These are phyloP conservation scores for Ctenopoma multispine DNA, from an alignment of 2,797 vertebrate species.

Conservation along the genomic window DNA sequence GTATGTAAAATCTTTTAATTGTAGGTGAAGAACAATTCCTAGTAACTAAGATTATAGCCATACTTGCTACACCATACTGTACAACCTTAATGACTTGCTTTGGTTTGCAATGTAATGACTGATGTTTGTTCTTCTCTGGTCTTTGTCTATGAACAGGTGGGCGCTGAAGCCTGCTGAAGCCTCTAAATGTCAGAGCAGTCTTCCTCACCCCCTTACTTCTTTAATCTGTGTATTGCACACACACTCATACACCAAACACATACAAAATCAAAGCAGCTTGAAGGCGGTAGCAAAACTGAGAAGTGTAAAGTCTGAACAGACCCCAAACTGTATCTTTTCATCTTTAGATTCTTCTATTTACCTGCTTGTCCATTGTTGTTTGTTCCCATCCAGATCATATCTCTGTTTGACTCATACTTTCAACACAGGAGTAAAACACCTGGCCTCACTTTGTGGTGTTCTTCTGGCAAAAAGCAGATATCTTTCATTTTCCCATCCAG, in stretches of 20 bases:
- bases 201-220: constrained; percentile 68
- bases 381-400: constrained; percentile 66
- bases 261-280: constrained; percentile 71
- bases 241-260: constrained; percentile 40
- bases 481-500: constrained; percentile 6
- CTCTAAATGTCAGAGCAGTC: constrained; percentile 84
- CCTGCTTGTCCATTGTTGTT: constrained; percentile 73
- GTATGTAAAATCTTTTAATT: neutral
- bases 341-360: constrained; percentile 67
- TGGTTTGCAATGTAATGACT: constrained; percentile 47
- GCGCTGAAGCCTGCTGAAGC: constrained; percentile 57
- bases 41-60: neutral
- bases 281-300: constrained; percentile 66
- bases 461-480: constrained; percentile 10
- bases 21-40: constrained; percentile 1
- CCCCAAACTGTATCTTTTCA: constrained; percentile 72
- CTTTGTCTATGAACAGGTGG: constrained; percentile 71
- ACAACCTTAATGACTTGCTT: constrained; percentile 7
- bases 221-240: constrained; percentile 68
- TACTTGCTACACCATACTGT: neutral
- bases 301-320: constrained; percentile 64
- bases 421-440: constrained; percentile 50
- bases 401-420: constrained; percentile 68
- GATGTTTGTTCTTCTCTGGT: constrained; percentile 59
- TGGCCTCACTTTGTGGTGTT: constrained; percentile 35